phyloP scores from a whole-genome alignment of 23 tunicate genomes.

The Diplosoma virens region DNA sequence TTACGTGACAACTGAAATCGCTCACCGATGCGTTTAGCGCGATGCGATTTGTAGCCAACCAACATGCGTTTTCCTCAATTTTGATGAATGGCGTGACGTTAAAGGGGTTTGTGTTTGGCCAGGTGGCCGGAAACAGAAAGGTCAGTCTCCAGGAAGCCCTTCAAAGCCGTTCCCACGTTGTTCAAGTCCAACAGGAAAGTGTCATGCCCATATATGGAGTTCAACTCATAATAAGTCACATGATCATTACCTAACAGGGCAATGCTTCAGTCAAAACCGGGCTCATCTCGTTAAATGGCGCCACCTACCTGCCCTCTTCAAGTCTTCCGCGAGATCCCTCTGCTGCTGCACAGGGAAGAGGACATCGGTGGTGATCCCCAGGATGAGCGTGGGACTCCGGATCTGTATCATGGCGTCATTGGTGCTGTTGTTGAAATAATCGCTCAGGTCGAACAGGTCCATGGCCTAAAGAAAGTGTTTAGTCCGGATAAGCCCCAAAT shows the following conservation, averaged over 20 bases:
- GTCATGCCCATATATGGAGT: constrained; percentile 91
- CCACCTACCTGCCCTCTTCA: constrained; percentile 55
- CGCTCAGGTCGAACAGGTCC: constrained; percentile 86
- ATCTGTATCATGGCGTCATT: constrained; percentile 36
- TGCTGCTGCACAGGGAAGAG: constrained; percentile 87
- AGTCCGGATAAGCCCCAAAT: too few relatives aligned
- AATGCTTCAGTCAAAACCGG: too few relatives aligned
- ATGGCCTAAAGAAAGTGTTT: constrained; percentile 93
- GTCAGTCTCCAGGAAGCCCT: constrained; percentile 87
- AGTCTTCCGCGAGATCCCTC: constrained; percentile 59
- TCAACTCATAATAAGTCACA: constrained; percentile 78
- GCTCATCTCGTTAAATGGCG: not conserved
- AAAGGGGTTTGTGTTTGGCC: constrained; percentile 23
- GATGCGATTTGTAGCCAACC: too few relatives aligned
- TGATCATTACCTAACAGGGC: constrained; percentile 77
- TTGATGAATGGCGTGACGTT: too few relatives aligned
- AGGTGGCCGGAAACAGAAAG: constrained; percentile 41
- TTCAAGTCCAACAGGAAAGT: constrained; percentile 84
- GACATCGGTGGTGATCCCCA: constrained; percentile 83
- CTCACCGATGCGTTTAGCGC: too few relatives aligned
- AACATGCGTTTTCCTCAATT: too few relatives aligned
- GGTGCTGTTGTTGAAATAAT: constrained; percentile 40
- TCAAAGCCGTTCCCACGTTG: constrained; percentile 81
- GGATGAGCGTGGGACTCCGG: constrained; percentile 57
- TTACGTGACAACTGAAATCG: too few relatives aligned